Evolutionary conservation across 2,888 invertebrate species (phyloP).

Genomic region (Eugnorisma glareosa): DNA sequence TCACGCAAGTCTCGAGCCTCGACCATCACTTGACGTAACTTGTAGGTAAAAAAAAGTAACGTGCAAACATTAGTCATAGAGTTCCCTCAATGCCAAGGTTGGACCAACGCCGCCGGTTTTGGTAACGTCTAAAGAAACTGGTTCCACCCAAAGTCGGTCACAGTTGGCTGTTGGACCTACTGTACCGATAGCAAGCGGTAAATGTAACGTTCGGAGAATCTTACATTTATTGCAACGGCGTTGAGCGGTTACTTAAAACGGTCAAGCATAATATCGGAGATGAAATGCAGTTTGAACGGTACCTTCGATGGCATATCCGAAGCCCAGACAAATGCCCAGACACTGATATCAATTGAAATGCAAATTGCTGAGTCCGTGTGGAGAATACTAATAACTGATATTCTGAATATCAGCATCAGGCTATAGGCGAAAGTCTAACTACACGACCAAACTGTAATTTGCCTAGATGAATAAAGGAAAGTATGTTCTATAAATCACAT

Average conservation of each 20-base stretch:
- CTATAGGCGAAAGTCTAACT: constrained; percentile 54
- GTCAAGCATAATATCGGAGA: constrained; percentile 49
- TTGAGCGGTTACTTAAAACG: constrained; percentile 63
- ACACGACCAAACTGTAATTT: constrained; percentile 58
- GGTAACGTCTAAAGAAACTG: constrained; percentile 78
- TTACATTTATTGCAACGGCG: constrained; percentile 61
- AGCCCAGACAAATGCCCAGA: constrained; percentile 47
- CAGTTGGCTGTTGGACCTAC: constrained; percentile 54
- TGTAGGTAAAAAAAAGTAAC: constrained; percentile 64
- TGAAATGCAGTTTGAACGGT: constrained; percentile 65
- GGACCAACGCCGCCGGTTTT: constrained; percentile 73
- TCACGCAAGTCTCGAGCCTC: constrained; percentile 67
- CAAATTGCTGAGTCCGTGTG: constrained; percentile 56
- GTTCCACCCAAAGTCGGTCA: constrained; percentile 79
- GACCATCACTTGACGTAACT: constrained; percentile 69
- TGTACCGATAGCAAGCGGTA: constrained; percentile 68
- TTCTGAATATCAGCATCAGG: constrained; percentile 37
- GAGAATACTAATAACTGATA: constrained; percentile 47
- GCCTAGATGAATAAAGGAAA: constrained; percentile 62
- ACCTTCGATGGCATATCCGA: constrained; percentile 36
- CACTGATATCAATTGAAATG: constrained; percentile 60
- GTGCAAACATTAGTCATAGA: constrained; percentile 79
- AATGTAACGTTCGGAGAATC: constrained; percentile 67
- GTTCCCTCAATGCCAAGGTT: constrained; percentile 88
- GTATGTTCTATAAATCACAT: constrained; percentile 60